Evolutionary conservation across 2,113 vertebrate genomes (phyloP), one percentile per base, ranked within the genome.

Genomic region (Corynorhinus townsendii): DNA sequence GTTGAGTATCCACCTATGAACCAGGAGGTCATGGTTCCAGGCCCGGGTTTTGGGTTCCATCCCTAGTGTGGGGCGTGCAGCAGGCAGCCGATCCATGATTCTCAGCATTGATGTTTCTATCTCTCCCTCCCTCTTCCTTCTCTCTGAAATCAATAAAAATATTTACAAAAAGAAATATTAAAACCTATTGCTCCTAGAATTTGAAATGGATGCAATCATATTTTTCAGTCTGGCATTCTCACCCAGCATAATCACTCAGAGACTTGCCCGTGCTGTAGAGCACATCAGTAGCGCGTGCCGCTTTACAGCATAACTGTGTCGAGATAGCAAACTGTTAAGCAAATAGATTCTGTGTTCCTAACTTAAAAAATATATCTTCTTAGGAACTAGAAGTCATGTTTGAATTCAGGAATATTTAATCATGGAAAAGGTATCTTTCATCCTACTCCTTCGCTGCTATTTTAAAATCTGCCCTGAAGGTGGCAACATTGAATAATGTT

Each of bases 401-500:
- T 68, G 45, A 86, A 79, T n/a, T 66, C 26, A 22, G 30, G 15
- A 77, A 94, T 96, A 94, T 86, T 54, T 26, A 90, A 91, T 81
- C 26, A 40, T 30, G 28, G 4, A 89, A 89, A 90, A 73, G 95
- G 62, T 17, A 24, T 22, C 5, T 89, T 69, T 47, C 22, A 11
- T 15, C 5, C 22, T 10, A 56, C 11, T 7, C 1, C 77, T 26
- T 66, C 93, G 68, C 22, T 94, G 96, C 87, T 90, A 56, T 89
- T 49, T 92, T 87, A 93, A 8, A 26, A 26, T 97, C 90, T 95
- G 76, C 33, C 98, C 98, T 98, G 97, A 98, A 98, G 98, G 96
- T 98, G 98, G 98, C 98, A 98, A 97, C 96, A 95, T 98, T 98
- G 98, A 98, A 98, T 96, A 98, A 97, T 59, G 4, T 96, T 98